Evolutionary conservation across 2,113 vertebrate genomes (phyloP).

Genomic region (Oenanthe melanoleuca): DNA sequence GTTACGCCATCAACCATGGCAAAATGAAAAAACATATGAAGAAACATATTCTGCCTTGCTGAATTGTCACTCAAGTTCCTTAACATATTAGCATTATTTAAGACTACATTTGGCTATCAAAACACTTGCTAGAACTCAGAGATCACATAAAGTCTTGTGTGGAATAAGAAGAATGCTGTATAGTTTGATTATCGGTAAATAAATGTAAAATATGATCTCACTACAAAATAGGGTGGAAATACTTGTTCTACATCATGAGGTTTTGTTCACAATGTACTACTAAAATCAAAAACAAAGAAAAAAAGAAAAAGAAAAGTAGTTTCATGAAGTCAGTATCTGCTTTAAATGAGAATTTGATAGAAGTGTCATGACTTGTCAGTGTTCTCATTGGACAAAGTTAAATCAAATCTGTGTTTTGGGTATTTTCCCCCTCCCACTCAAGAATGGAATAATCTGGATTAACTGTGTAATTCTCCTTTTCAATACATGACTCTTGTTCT

Average conservation of each 20-base stretch:
- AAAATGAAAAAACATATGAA: neutral
- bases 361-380: neutral
- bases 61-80: neutral
- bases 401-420: neutral
- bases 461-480: neutral
- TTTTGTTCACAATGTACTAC: neutral
- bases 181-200: neutral
- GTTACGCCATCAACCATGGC: neutral
- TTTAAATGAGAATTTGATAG: neutral
- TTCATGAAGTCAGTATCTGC: neutral
- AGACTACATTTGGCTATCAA: neutral
- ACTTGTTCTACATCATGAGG: neutral
- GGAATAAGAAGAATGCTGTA: neutral
- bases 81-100: neutral
- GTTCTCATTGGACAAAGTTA: neutral
- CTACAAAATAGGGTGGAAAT: neutral
- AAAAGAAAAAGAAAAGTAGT: rapidly evolving
- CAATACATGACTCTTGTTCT: neutral
- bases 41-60: neutral
- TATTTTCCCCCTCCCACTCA: rapidly evolving
- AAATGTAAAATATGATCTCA: neutral
- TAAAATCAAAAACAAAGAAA: neutral
- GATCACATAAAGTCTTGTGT: neutral
- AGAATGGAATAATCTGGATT: neutral
- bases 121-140: neutral